These are phyloP conservation scores for Chloroclysta siterata DNA, from an alignment of 2,888 invertebrate species.

Conservation along the genomic window DNA sequence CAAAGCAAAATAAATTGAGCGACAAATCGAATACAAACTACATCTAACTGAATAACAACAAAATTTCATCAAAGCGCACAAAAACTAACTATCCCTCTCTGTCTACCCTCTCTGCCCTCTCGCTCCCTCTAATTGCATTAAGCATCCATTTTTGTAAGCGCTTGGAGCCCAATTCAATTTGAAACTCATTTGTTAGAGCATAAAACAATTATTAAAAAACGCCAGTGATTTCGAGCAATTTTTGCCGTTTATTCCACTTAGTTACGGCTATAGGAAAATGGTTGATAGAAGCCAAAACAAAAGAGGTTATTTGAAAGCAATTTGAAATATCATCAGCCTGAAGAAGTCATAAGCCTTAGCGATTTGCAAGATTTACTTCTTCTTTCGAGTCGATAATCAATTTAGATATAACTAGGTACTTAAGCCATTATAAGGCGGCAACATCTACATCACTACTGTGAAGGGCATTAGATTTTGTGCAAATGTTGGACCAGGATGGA, in stretches of 20 bases:
- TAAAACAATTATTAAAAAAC: slow-evolving; percentile 85
- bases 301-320: slow-evolving; percentile 26
- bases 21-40: slow-evolving; percentile 58
- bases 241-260: slow-evolving; percentile 78
- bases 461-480: too few relatives aligned
- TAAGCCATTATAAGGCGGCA: too few relatives aligned
- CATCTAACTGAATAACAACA: slow-evolving; percentile 55
- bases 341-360: background rate
- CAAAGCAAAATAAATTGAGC: slow-evolving; percentile 50
- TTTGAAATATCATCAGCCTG: slow-evolving; percentile 1
- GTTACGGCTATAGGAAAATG: slow-evolving; percentile 43
- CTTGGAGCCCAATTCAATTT: slow-evolving; percentile 86
- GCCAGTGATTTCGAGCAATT: slow-evolving; percentile 79
- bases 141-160: slow-evolving; percentile 88
- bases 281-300: slow-evolving; percentile 28
- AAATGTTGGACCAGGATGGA: too few relatives aligned
- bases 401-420: too few relatives aligned
- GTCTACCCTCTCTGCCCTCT: slow-evolving; percentile 49
- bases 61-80: slow-evolving; percentile 57
- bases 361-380: too few relatives aligned
- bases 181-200: slow-evolving; percentile 87
- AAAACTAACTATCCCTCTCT: slow-evolving; percentile 48
- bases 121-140: slow-evolving; percentile 86
- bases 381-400: too few relatives aligned
- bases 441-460: too few relatives aligned